phyloP scores from a whole-genome alignment of 2,113 vertebrate genomes.

The Rhynchopsitta pachyrhyncha region DNA sequence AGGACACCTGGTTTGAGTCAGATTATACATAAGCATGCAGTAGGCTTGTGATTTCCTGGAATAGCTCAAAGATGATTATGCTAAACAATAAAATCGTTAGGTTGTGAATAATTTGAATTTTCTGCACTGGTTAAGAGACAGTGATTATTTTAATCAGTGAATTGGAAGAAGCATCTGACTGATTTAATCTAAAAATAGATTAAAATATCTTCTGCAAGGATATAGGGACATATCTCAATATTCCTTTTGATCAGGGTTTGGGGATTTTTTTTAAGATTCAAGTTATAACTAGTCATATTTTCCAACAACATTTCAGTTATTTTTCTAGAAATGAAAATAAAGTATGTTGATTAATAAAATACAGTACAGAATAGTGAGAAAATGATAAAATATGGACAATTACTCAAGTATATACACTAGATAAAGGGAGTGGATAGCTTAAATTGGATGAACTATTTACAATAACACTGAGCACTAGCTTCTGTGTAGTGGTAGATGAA shows the following conservation, averaged over 20 bases:
- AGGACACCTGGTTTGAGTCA: not conserved
- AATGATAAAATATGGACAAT: not conserved
- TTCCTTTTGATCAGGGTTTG: not conserved
- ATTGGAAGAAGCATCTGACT: conserved; percentile 12
- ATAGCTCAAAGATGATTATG: not conserved
- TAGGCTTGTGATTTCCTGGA: not conserved
- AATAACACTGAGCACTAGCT: not conserved
- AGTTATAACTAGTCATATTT: not conserved
- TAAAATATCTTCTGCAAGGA: not conserved
- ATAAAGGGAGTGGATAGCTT: not conserved
- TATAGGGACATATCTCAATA: not conserved
- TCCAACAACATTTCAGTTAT: not conserved
- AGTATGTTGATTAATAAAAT: not conserved
- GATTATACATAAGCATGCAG: not conserved
- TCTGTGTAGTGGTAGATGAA: not conserved
- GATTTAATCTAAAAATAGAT: conserved; percentile 22
- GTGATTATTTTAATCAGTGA: conserved; percentile 33
- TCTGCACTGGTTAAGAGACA: conserved; percentile 16
- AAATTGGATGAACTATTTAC: not conserved
- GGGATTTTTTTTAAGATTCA: not conserved
- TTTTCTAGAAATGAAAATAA: not conserved
- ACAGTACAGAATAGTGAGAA: not conserved
- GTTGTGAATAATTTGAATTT: conserved; percentile 13
- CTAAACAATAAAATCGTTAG: conserved; percentile 35
- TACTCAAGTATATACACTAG: not conserved